These are phyloP conservation scores for Penaeus monodon DNA, from an alignment of 2,888 invertebrate genomes.

Conservation along the genomic window DNA sequence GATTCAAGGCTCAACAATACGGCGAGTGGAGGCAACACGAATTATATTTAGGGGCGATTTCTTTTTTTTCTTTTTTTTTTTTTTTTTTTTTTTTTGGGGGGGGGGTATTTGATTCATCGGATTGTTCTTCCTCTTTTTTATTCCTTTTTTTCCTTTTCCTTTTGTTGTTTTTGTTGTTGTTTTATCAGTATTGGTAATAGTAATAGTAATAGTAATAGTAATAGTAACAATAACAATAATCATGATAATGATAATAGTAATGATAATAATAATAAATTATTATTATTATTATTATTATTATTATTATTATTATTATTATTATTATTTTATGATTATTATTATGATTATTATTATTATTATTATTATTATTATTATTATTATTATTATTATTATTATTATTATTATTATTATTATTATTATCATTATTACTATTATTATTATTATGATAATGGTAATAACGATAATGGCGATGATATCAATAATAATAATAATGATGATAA, in stretches of 20 bases:
- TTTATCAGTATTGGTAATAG: background rate
- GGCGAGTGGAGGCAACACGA: too few relatives aligned
- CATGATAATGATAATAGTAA: background rate
- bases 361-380: background rate
- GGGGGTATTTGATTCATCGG: too few relatives aligned
- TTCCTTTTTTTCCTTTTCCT: too few relatives aligned
- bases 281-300: background rate
- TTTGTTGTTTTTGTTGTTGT: too few relatives aligned
- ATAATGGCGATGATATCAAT: background rate
- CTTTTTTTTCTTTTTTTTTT: too few relatives aligned
- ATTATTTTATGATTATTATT: background rate
- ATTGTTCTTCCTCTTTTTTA: too few relatives aligned
- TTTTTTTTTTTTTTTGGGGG: too few relatives aligned
- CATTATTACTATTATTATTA: background rate
- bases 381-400: background rate
- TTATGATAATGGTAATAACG: background rate
- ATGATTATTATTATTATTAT: background rate
- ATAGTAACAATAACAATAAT: constrained; percentile 1
- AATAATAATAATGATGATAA: constrained; percentile 18
- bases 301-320: background rate
- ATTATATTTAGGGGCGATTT: too few relatives aligned
- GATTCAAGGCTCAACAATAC: too few relatives aligned
- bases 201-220: background rate
- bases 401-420: background rate
- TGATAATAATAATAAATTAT: background rate